These are phyloP conservation scores for Channa maculata DNA, from an alignment of 2,113 vertebrate genomes.

Conservation along the genomic window DNA sequence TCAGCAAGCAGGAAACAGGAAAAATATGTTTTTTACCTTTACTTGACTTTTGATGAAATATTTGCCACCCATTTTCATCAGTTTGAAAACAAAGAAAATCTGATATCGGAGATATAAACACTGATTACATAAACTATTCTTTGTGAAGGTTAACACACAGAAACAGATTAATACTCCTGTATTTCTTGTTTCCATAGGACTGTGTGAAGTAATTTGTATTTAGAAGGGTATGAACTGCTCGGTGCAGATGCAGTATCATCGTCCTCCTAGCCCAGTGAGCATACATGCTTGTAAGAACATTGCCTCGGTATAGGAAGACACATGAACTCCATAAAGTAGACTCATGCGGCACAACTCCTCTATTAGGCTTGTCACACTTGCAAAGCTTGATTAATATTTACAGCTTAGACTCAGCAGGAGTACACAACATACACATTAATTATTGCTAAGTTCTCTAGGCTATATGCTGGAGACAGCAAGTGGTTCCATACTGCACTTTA, in stretches of 20 bases:
- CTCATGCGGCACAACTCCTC: conserved; percentile 55
- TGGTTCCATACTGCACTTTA: conserved; percentile 75
- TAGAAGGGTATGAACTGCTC: conserved; percentile 49
- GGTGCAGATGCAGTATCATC: conserved; percentile 33
- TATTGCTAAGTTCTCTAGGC: conserved; percentile 76
- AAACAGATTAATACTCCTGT: conserved; percentile 8
- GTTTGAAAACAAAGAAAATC: no score
- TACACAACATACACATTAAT: conserved; percentile 81
- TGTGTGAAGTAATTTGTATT: conserved; percentile 35
- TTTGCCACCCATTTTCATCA: no score
- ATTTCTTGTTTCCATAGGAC: conserved; percentile 29
- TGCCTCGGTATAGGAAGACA: conserved; percentile 38
- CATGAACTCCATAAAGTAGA: conserved; percentile 60
- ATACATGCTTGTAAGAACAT: conserved; percentile 39
- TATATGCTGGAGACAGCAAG: conserved; percentile 64
- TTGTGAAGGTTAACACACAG: not conserved
- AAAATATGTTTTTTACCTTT: not conserved
- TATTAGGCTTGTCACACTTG: conserved; percentile 71
- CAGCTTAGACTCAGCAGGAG: conserved; percentile 70
- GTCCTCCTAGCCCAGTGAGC: conserved; percentile 71
- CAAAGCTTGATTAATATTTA: conserved; percentile 82
- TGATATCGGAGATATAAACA: no score
- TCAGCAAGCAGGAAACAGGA: not conserved
- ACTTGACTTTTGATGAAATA: no score
- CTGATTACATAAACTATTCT: not conserved